These are phyloP conservation scores for Bombycilla garrulus DNA, from an alignment of 2,113 vertebrate species.

Conservation along the genomic window DNA sequence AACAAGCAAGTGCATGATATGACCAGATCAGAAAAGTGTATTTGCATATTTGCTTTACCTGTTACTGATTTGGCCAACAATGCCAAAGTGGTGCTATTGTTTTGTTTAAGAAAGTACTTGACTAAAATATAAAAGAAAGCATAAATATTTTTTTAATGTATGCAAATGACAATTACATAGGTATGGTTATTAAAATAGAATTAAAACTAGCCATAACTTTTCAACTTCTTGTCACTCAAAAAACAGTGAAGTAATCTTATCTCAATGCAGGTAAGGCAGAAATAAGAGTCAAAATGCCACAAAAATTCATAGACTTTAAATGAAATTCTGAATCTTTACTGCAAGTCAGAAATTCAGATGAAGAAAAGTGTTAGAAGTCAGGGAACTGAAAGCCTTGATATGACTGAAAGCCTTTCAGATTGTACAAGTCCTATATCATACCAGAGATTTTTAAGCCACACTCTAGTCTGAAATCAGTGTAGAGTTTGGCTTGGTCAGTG, in stretches of 20 bases:
- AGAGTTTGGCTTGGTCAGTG: not conserved
- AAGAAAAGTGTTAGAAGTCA: not conserved
- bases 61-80: slow-evolving; percentile 78
- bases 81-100: slow-evolving; percentile 84
- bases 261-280: not conserved
- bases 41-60: slow-evolving; percentile 74
- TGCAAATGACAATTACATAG: slow-evolving; percentile 73
- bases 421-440: not conserved
- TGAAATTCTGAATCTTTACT: not conserved
- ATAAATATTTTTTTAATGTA: slow-evolving; percentile 83
- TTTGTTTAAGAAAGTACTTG: slow-evolving; percentile 86
- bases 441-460: not conserved
- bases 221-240: slow-evolving; percentile 72
- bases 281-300: slow-evolving; percentile 16
- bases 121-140: slow-evolving; percentile 80
- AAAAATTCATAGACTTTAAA: slow-evolving; percentile 20
- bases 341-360: not conserved
- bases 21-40: not conserved
- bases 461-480: not conserved
- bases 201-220: slow-evolving; percentile 71
- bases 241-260: slow-evolving; percentile 1
- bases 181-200: slow-evolving; percentile 73
- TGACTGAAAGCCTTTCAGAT: not conserved
- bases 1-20: not conserved
- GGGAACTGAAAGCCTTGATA: not conserved